Base-by-base conservation (phyloP, 2,888 invertebrate genomes). In the Ametastegia equiseti region DNA sequence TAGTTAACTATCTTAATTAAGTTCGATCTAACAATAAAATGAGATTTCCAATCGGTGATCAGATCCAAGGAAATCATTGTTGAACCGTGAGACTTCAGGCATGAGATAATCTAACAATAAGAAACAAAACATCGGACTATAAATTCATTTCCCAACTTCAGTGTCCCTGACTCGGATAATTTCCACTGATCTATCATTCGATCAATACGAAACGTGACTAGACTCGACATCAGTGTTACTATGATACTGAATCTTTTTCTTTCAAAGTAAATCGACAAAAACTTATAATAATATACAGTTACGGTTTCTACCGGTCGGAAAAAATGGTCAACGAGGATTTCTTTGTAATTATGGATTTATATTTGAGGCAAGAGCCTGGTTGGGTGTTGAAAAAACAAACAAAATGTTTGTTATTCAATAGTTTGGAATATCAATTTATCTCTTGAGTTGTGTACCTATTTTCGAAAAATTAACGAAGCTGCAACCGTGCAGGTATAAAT, bases 121-220 rank as follows among this genome's bases (percentile, higher is more conserved):
- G 1, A 13, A 30, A 27, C 30, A 6, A 45, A 69, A 42, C 23
- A 39, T 27, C 45, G 13, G 42, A 42, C n/a, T n/a, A n/a, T 27
- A 27, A 11, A 45, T n/a, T n/a, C n/a, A 71, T 71, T 71, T 71
- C 30, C 27, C 23, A 71, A 45, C 23, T 45, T 1, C 23, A 69
- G 27, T 42, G 45, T 19, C 69, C 69, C 45, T 71, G 69, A 71
- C 69, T 71, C 7, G 45, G 45, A 71, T 71, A 45, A 71, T 71
- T 71, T 45, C n/a, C 42, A 71, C 27, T 23, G 42, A 45, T 42
- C 27, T 13, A 60, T 60, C 9, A 60, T 60, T 11, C 27, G 13
- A 57, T 67, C 67, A 9, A 39, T 67, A 42, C 39, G 15, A 67
- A 42, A 67, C 42, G 39, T 39, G 36, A 67, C 39, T n/a, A n/a